These are phyloP conservation scores for Drosophila silvestris DNA, from an alignment of 2,888 invertebrate genomes.

Conservation along the genomic window DNA sequence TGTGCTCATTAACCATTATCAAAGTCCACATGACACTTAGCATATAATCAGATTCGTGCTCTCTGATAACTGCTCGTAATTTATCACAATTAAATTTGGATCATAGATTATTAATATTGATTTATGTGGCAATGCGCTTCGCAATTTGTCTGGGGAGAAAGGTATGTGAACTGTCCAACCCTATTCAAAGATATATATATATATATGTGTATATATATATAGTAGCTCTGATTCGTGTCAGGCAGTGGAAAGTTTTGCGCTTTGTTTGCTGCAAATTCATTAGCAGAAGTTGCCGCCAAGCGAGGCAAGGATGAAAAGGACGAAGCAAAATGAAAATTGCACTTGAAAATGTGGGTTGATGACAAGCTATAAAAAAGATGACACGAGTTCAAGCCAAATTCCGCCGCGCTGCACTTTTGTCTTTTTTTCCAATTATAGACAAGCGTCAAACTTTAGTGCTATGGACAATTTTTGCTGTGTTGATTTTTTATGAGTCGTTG, in stretches of 20 bases:
- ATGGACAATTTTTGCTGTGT: slow-evolving; percentile 50
- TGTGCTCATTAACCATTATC: slow-evolving; percentile 35
- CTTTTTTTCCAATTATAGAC: slow-evolving; percentile 63
- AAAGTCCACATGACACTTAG: background rate
- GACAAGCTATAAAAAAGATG: slow-evolving; percentile 18
- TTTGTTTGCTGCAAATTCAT: slow-evolving; percentile 35
- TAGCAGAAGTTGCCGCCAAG: slow-evolving; percentile 38
- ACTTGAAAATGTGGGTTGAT: slow-evolving; percentile 30
- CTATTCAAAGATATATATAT: slow-evolving; percentile 15
- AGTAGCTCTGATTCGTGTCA: slow-evolving; percentile 8
- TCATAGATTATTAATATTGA: slow-evolving; percentile 72
- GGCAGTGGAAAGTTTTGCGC: slow-evolving; percentile 10
- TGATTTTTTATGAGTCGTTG: slow-evolving; percentile 40
- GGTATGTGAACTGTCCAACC: slow-evolving; percentile 30
- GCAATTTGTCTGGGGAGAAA: slow-evolving; percentile 45
- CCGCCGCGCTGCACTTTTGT: slow-evolving; percentile 57
- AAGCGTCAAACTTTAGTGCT: slow-evolving; percentile 58
- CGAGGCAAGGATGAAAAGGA: slow-evolving; percentile 16
- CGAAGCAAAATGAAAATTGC: slow-evolving; percentile 37
- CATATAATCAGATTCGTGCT: background rate
- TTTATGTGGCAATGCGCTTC: slow-evolving; percentile 39
- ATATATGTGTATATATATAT: background rate
- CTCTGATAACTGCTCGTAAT: slow-evolving; percentile 42
- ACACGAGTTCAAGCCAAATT: slow-evolving; percentile 23
- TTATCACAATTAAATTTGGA: slow-evolving; percentile 66